phyloP scores from a whole-genome alignment of 2,888 invertebrate genomes.

The Vanessa cardui region DNA sequence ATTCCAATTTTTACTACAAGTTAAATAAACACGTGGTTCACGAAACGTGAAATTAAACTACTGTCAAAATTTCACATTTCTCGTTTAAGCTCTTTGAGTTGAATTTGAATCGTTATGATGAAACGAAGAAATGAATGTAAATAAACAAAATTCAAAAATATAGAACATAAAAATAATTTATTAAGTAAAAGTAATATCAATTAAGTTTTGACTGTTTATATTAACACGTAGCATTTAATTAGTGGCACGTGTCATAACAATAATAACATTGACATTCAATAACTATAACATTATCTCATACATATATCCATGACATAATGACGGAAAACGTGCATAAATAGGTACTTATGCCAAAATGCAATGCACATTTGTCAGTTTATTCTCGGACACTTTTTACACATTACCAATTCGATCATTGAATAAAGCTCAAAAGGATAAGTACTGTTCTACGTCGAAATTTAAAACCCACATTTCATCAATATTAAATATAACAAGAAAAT shows the following conservation, averaged over 20 bases:
- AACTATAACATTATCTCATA: slow-evolving; percentile 21
- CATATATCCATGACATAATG: slow-evolving; percentile 13
- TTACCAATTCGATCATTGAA: neutral
- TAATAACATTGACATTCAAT: slow-evolving; percentile 25
- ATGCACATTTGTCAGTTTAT: neutral
- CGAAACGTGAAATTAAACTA: neutral
- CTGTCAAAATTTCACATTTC: neutral
- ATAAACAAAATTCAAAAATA: no score
- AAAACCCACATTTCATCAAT: no score
- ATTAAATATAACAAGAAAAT: no score
- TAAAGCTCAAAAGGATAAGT: no score
- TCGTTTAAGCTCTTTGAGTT: neutral
- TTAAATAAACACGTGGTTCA: neutral
- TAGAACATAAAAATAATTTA: no score
- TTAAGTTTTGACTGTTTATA: no score
- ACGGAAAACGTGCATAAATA: slow-evolving; percentile 17
- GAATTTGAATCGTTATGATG: neutral
- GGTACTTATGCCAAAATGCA: neutral
- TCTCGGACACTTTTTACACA: neutral
- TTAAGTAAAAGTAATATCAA: no score
- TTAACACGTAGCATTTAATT: no score
- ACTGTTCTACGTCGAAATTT: no score
- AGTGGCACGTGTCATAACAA: slow-evolving; percentile 10
- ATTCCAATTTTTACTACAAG: neutral
- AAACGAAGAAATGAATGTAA: no score